Percentiles rank a stretch among this genome's conserved stretches.
Evolutionary conservation across 1,140 invertebrate genomes (phyloP).

Genomic region (Ostrea denselamellosa): DNA sequence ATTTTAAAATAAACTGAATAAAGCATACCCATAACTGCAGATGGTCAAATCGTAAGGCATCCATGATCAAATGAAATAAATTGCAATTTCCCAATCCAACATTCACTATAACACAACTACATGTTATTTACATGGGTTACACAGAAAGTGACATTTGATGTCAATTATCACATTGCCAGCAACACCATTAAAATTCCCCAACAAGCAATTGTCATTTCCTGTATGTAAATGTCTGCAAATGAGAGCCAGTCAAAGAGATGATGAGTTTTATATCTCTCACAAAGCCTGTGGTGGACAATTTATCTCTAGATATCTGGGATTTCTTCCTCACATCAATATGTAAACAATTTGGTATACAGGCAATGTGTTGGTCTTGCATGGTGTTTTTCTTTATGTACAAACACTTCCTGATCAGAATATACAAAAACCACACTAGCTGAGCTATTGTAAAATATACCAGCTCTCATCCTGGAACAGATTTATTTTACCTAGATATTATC

Average conservation of each 20-base stretch:
- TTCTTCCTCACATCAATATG: neutral
- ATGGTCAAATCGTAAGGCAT: slow-evolving; percentile 3
- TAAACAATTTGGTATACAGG: slow-evolving; percentile 2
- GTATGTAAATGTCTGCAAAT: slow-evolving; percentile 1
- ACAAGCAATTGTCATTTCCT: neutral
- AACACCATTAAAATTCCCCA: slow-evolving; percentile 24
- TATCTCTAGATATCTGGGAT: neutral
- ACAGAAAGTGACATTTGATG: slow-evolving; percentile 11
- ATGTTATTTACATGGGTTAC: neutral
- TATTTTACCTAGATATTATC: neutral
- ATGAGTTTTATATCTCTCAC: neutral
- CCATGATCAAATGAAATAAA: neutral
- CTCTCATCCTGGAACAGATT: neutral
- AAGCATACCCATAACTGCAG: slow-evolving; percentile 1
- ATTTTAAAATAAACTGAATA: neutral
- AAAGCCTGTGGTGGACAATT: neutral
- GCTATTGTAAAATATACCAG: neutral
- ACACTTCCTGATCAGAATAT: neutral
- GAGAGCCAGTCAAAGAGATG: neutral
- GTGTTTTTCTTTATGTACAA: neutral
- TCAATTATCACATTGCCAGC: slow-evolving; percentile 27
- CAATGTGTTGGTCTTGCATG: neutral
- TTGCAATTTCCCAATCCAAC: neutral
- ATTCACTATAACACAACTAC: neutral
- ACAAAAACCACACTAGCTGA: neutral